Conservation (phyloP, 2,888 invertebrate species). For the Drosophila conformis region DNA sequence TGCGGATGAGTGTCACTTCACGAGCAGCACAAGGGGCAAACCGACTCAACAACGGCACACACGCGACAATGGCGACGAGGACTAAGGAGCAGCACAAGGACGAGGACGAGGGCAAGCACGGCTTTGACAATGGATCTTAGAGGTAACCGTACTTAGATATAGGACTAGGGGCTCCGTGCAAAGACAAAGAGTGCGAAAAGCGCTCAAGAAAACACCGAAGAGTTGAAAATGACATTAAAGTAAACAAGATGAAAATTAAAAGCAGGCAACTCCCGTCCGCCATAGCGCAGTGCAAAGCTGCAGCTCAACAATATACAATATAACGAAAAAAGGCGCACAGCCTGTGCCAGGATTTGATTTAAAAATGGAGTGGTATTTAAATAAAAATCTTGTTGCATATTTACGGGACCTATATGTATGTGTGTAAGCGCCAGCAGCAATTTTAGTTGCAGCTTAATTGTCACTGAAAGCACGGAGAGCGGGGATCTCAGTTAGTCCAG, state of each 20-base stretch:
- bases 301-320: conserved; percentile 26
- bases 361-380: conserved; percentile 81
- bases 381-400: conserved; percentile 78
- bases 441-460: conserved; percentile 79
- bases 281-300: conserved; percentile 28
- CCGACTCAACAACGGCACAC: conserved; percentile 30
- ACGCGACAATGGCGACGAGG: conserved; percentile 47
- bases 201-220: conserved; percentile 77
- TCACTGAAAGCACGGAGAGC: conserved; percentile 43
- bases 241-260: conserved; percentile 81
- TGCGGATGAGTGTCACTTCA: conserved; percentile 82
- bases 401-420: conserved; percentile 44
- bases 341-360: conserved; percentile 74
- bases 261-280: conserved; percentile 39
- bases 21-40: conserved; percentile 69
- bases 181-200: conserved; percentile 63
- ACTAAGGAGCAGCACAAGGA: conserved; percentile 6
- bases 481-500: not conserved
- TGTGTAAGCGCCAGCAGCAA: conserved; percentile 56
- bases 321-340: conserved; percentile 25
- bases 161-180: conserved; percentile 17
- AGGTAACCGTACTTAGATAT: conserved; percentile 29
- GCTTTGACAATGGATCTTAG: conserved; percentile 63
- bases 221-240: conserved; percentile 82
- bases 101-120: conserved; percentile 12